These are phyloP conservation scores for Oncorhynchus masou DNA, from an alignment of 2,113 vertebrate genomes.

Conservation along the genomic window DNA sequence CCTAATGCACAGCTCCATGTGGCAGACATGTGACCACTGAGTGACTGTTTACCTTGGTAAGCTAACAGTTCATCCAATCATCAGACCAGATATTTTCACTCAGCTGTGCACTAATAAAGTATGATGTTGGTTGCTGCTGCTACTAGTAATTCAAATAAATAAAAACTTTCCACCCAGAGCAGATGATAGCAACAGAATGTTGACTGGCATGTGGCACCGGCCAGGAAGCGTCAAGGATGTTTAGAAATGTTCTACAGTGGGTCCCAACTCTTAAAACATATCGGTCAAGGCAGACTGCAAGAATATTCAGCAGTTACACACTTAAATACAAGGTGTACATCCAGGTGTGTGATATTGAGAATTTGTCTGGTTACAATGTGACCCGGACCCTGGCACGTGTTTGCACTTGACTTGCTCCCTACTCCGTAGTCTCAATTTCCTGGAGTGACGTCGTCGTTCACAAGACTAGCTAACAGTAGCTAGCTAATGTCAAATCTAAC, in stretches of 20 bases:
- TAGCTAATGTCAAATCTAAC: conserved; percentile 13
- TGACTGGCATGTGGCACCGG: background rate
- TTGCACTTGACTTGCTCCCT: conserved; percentile 18
- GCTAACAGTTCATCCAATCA: background rate
- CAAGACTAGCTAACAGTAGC: background rate
- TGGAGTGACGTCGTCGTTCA: conserved; percentile 31
- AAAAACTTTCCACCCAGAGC: background rate
- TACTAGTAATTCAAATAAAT: too few species aligned
- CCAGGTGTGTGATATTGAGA: background rate
- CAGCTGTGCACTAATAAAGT: too few species aligned
- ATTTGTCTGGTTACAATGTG: background rate
- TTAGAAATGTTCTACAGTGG: background rate
- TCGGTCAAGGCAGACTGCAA: background rate
- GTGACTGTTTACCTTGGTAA: background rate
- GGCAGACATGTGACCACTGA: too few species aligned
- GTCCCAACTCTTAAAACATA: background rate
- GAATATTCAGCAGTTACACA: background rate
- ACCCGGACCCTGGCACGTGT: conserved; percentile 35
- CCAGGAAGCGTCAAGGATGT: background rate
- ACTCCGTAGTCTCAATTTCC: conserved; percentile 37
- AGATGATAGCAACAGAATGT: background rate
- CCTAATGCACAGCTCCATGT: background rate
- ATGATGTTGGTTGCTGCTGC: too few species aligned
- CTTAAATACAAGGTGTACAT: background rate
- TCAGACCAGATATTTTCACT: too few species aligned